These are phyloP conservation scores for Melikaiella ostensackeni DNA, from an alignment of 2,888 invertebrate species.

Conservation along the genomic window DNA sequence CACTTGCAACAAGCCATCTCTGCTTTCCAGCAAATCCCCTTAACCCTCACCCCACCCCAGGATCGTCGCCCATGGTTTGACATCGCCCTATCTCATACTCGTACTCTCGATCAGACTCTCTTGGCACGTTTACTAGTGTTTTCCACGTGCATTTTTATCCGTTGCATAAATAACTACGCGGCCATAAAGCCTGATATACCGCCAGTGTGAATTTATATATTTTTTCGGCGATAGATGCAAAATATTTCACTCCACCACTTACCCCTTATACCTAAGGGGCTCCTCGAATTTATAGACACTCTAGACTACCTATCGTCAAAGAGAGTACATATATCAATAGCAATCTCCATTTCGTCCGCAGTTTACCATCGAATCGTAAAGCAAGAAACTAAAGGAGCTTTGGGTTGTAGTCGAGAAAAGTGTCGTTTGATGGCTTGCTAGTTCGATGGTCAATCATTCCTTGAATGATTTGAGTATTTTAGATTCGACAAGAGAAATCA, in stretches of 20 bases:
- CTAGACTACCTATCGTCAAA: slow-evolving; percentile 50
- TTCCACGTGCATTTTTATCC: slow-evolving; percentile 68
- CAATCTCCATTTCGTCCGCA: background rate
- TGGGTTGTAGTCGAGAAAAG: background rate
- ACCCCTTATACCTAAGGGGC: slow-evolving; percentile 31
- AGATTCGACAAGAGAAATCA: background rate
- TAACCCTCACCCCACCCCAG: slow-evolving; percentile 5
- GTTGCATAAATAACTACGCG: slow-evolving; percentile 69
- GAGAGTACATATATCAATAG: background rate
- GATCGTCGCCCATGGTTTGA: slow-evolving; percentile 26
- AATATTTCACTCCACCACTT: background rate
- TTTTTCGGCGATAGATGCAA: slow-evolving; percentile 58
- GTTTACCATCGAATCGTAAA: background rate
- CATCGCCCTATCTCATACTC: slow-evolving; percentile 50
- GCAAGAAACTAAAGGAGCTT: background rate
- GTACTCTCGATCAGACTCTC: slow-evolving; percentile 51
- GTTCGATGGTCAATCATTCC: background rate
- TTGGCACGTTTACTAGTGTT: slow-evolving; percentile 65
- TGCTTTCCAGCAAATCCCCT: slow-evolving; percentile 21
- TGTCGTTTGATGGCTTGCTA: background rate
- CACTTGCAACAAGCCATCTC: slow-evolving; percentile 41
- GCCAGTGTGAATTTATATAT: slow-evolving; percentile 69
- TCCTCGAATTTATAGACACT: slow-evolving; percentile 56
- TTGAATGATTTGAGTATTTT: background rate
- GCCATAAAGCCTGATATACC: slow-evolving; percentile 71